These are phyloP conservation scores for Lingula anatina DNA, from an alignment of 2,888 invertebrate genomes.

Conservation along the genomic window DNA sequence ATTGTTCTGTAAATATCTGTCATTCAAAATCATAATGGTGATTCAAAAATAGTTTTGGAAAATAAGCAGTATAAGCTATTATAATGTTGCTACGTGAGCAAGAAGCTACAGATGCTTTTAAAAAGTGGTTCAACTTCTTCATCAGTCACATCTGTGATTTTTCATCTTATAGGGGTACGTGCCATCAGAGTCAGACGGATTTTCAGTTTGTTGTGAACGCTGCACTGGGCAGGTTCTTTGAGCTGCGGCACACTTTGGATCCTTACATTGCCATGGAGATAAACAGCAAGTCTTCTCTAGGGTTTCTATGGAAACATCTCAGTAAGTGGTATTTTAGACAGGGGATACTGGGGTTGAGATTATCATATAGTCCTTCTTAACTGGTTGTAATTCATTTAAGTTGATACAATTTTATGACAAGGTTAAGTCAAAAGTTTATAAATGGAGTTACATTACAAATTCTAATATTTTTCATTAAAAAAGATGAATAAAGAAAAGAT, in stretches of 20 bases:
- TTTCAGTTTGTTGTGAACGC: slow-evolving; percentile 41
- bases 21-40: no score
- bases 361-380: not conserved
- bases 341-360: not conserved
- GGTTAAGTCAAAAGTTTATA: not conserved
- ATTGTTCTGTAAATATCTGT: no score
- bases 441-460: not conserved
- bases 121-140: no score
- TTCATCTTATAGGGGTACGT: slow-evolving; percentile 34
- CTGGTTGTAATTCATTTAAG: not conserved
- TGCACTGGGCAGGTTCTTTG: slow-evolving; percentile 30
- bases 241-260: slow-evolving; percentile 31
- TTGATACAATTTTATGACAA: not conserved
- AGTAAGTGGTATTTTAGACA: slow-evolving; percentile 5
- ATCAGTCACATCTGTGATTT: no score
- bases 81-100: no score
- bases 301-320: slow-evolving; percentile 33
- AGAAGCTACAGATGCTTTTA: not conserved
- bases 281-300: slow-evolving; percentile 24
- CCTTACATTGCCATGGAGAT: slow-evolving; percentile 33
- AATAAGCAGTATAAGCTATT: no score
- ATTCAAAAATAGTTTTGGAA: no score
- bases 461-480: not conserved
- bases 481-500: no score
- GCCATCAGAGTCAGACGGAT: slow-evolving; percentile 43